Conservation (phyloP, 1,140 invertebrate genomes). For the Cotesia glomerata region DNA sequence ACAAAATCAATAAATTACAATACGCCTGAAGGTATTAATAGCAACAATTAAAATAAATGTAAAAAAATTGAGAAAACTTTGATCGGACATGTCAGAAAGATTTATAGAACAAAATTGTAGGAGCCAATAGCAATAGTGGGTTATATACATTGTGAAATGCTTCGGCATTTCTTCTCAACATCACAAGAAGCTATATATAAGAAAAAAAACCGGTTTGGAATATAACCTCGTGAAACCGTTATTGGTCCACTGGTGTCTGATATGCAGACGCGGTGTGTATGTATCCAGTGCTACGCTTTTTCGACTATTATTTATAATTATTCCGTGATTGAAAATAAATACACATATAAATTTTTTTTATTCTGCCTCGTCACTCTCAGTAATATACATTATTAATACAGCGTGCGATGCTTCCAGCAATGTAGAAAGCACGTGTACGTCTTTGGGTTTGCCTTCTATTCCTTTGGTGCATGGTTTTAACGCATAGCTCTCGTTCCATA, state of each 20-base stretch:
- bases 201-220: conserved; percentile 31
- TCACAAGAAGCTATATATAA: conserved; percentile 1
- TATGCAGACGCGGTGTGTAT: conserved; percentile 1
- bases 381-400: conserved; percentile 11
- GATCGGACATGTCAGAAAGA: conserved; percentile 15
- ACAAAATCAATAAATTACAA: too few species aligned
- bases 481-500: conserved; percentile 31
- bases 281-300: conserved; percentile 8
- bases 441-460: too few species aligned
- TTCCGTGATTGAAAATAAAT: not conserved
- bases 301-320: conserved; percentile 14
- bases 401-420: not conserved
- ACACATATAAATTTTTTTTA: not conserved
- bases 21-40: too few species aligned
- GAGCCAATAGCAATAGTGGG: conserved; percentile 15
- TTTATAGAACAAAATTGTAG: conserved; percentile 20
- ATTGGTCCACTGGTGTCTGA: conserved; percentile 29
- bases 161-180: conserved; percentile 16
- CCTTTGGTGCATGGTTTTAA: too few species aligned
- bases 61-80: not conserved
- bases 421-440: not conserved
- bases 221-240: conserved; percentile 32
- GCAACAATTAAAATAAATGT: too few species aligned
- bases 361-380: not conserved
- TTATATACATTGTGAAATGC: conserved; percentile 16